These are phyloP conservation scores for Yponomeuta malinellus DNA, from an alignment of 2,888 invertebrate species.

Conservation along the genomic window DNA sequence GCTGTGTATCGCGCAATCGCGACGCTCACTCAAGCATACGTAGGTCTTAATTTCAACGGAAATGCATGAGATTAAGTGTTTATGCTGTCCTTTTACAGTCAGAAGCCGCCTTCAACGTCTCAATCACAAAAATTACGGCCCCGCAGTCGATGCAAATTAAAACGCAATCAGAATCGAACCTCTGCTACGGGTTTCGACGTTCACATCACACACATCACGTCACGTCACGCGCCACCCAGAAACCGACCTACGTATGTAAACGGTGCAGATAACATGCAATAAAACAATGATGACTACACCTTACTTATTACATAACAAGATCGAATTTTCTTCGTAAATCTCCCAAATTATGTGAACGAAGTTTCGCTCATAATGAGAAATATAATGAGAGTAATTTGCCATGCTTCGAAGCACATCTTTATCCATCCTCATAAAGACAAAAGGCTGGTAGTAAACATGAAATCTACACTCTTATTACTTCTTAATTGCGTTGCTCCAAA, in stretches of 20 bases:
- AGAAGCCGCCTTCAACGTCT: constrained; percentile 34
- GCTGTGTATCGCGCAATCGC: background rate
- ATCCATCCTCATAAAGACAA: background rate
- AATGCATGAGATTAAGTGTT: constrained; percentile 42
- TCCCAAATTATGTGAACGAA: background rate
- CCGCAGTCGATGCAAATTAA: constrained; percentile 39
- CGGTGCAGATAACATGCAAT: background rate
- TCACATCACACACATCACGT: background rate
- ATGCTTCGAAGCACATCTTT: constrained; percentile 3
- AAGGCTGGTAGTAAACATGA: background rate
- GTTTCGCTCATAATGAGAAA: background rate
- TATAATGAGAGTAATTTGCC: background rate
- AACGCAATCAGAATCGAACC: constrained; percentile 17
- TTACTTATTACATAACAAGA: background rate
- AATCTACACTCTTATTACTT: background rate
- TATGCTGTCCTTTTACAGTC: constrained; percentile 29
- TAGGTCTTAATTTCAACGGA: constrained; percentile 41
- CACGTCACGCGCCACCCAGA: constrained; percentile 1
- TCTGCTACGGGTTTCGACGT: background rate
- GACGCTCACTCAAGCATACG: constrained; percentile 26
- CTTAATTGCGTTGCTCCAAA: background rate
- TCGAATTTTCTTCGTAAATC: background rate
- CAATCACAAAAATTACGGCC: constrained; percentile 45
- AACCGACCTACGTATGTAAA: background rate
- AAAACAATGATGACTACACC: background rate